Percentiles rank a stretch among this genome's conserved stretches.
These are phyloP conservation scores for Neotoxoptera formosana DNA, from an alignment of 1,140 invertebrate species.

Conservation along the genomic window DNA sequence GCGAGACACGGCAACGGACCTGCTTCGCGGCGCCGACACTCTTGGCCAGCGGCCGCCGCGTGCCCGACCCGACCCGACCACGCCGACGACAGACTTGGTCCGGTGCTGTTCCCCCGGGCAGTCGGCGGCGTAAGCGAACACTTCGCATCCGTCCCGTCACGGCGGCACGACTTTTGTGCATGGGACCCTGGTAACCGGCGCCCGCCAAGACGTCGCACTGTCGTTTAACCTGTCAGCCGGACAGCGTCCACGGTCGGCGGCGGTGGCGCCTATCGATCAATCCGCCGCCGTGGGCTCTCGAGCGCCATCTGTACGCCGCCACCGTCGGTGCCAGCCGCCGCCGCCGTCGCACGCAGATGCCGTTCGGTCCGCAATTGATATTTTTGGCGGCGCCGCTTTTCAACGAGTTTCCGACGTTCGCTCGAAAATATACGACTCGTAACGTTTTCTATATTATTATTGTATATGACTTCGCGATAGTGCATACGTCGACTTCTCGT, in stretches of 20 bases:
- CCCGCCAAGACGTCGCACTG: background rate
- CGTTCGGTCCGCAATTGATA: background rate
- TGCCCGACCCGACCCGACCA: background rate
- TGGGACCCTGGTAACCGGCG: background rate
- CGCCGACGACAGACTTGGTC: background rate
- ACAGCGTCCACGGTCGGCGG: background rate
- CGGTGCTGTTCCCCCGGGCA: background rate
- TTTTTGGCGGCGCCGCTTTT: too few species aligned
- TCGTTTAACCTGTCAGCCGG: too few species aligned
- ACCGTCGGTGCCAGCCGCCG: too few species aligned
- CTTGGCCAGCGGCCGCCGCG: background rate
- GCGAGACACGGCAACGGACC: background rate
- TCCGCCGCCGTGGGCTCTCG: background rate
- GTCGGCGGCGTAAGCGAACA: too few species aligned
- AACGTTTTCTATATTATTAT: too few species aligned
- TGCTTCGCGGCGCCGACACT: background rate
- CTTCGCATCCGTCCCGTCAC: background rate
- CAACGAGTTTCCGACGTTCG: too few species aligned
- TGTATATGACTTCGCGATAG: too few species aligned
- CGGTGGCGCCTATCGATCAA: background rate
- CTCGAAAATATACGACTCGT: too few species aligned
- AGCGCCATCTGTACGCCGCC: background rate
- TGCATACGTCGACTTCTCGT: too few species aligned
- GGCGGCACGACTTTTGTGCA: background rate
- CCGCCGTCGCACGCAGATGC: background rate